Evolutionary conservation across 2,888 invertebrate genomes (phyloP).

Genomic region (Lasioglossum calceatum): DNA sequence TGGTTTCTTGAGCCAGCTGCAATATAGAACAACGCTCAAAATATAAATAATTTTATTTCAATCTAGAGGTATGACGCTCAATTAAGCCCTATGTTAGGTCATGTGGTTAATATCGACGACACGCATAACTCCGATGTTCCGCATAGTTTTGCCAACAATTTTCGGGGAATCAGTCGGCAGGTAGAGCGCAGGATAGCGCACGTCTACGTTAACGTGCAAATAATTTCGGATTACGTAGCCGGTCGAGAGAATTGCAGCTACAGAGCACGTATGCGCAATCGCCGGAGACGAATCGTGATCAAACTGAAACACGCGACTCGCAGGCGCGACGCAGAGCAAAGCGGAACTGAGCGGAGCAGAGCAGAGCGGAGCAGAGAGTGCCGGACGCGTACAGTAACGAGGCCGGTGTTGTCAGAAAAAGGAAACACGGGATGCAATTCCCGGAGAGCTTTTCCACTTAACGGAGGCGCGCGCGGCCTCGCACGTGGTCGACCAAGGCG

Average conservation of each 20-base stretch:
- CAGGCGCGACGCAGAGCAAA: slow-evolving; percentile 12
- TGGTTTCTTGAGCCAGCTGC: too few species aligned
- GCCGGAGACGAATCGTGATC: slow-evolving; percentile 66
- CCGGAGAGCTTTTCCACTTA: slow-evolving; percentile 61
- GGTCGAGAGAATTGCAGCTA: slow-evolving; percentile 55
- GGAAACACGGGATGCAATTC: slow-evolving; percentile 51
- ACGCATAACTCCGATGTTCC: background rate
- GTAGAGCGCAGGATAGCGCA: background rate
- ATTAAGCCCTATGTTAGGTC: background rate
- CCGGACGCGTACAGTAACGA: slow-evolving; percentile 51
- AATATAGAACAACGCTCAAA: too few species aligned
- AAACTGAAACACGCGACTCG: slow-evolving; percentile 48
- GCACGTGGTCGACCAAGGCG: slow-evolving; percentile 8
- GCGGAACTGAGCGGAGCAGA: background rate
- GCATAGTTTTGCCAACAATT: slow-evolving; percentile 59
- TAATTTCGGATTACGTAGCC: slow-evolving; percentile 60
- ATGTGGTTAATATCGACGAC: background rate
- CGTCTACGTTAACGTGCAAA: slow-evolving; percentile 62
- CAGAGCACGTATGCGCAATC: slow-evolving; percentile 60
- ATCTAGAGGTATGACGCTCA: background rate
- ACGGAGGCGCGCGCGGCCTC: slow-evolving; percentile 32
- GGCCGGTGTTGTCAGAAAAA: slow-evolving; percentile 44
- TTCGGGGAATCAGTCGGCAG: slow-evolving; percentile 37
- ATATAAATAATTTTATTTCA: background rate
- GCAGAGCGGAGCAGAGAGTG: background rate